Conservation (phyloP, 2,113 vertebrate genomes). For the Hiodon alosoides region DNA sequence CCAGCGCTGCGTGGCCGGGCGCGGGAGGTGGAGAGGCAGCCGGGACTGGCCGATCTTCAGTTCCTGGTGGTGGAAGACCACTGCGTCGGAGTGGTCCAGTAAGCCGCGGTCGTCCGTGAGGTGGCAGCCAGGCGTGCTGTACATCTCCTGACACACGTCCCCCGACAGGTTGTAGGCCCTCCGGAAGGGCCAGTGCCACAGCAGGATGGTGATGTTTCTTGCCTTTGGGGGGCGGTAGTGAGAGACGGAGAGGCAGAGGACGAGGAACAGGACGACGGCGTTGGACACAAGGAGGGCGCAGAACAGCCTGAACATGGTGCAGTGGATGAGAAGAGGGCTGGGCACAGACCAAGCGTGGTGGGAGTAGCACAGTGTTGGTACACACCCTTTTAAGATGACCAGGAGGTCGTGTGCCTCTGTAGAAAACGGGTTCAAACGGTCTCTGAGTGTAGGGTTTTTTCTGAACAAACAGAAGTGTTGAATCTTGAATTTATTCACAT, state of each 20-base stretch:
- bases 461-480: neutral
- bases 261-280: neutral
- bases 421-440: too few species aligned
- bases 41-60: conserved; percentile 26
- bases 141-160: conserved; percentile 53
- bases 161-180: conserved; percentile 45
- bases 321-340: neutral
- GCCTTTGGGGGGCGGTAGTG: neutral
- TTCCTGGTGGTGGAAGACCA: conserved; percentile 76
- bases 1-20: conserved; percentile 67
- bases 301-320: neutral
- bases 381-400: neutral
- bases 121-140: conserved; percentile 53
- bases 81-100: conserved; percentile 55
- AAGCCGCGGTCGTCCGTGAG: conserved; percentile 54
- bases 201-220: conserved; percentile 54
- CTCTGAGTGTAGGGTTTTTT: too few species aligned
- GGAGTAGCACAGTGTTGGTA: neutral
- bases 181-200: conserved; percentile 80
- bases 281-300: neutral
- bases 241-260: neutral
- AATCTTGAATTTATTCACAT: too few species aligned
- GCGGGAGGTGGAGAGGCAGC: conserved; percentile 51
- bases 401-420: neutral
- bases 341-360: too few species aligned